These are phyloP conservation scores for Myxocyprinus asiaticus DNA, from an alignment of 2,113 vertebrate genomes.

Conservation along the genomic window DNA sequence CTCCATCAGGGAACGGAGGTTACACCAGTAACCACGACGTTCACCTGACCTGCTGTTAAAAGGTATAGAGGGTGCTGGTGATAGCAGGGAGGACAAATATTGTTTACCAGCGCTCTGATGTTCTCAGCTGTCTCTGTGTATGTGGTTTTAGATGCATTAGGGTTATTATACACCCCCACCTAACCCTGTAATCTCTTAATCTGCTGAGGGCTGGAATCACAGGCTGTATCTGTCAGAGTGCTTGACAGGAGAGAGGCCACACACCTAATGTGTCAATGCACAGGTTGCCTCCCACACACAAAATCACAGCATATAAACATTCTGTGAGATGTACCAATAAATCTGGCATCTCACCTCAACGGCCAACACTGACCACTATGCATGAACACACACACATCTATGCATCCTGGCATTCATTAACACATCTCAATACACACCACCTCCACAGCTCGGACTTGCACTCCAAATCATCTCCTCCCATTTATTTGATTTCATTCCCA, in stretches of 20 bases:
- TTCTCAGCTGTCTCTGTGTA: constrained; percentile 28
- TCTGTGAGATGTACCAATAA: constrained; percentile 2
- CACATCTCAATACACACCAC: not conserved
- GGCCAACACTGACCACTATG: constrained; percentile 5
- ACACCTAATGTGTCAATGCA: constrained; percentile 30
- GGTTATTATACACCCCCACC: constrained; percentile 69
- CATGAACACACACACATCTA: not conserved
- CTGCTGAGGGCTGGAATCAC: constrained; percentile 76
- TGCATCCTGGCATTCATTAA: constrained; percentile 19
- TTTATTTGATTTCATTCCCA: constrained; percentile 20
- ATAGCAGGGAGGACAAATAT: constrained; percentile 11
- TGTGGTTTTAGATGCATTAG: constrained; percentile 60
- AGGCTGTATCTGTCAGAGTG: constrained; percentile 73
- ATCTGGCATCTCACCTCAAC: constrained; percentile 15
- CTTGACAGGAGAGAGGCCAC: constrained; percentile 32
- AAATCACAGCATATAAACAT: constrained; percentile 10
- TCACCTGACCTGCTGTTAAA: not conserved
- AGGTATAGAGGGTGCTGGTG: not conserved
- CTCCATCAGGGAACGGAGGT: too few species aligned
- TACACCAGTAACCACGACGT: too few species aligned
- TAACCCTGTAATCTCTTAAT: constrained; percentile 73
- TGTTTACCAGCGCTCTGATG: constrained; percentile 2
- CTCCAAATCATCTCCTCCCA: not conserved
- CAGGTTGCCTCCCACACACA: constrained; percentile 3
- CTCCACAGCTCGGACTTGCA: not conserved